phyloP scores from a whole-genome alignment of 1,140 invertebrate species.

The Lamellibrachia luymesi region DNA sequence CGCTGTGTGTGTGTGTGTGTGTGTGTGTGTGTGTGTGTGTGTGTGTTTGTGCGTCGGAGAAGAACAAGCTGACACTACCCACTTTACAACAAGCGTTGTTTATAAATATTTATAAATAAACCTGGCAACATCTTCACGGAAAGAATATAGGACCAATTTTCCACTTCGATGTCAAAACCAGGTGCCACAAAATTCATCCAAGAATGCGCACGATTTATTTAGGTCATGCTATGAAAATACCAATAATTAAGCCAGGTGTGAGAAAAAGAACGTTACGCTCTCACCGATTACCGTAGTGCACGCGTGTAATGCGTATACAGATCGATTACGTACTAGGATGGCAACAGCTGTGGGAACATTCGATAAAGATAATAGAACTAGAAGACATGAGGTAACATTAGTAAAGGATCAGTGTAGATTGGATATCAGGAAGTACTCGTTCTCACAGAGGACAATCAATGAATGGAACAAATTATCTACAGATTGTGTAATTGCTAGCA shows the following conservation, averaged over 20 bases:
- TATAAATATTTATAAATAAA: background rate
- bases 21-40: background rate
- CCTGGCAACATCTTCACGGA: background rate
- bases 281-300: no score
- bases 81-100: background rate
- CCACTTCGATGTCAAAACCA: background rate
- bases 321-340: background rate
- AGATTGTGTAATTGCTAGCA: no score
- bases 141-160: background rate
- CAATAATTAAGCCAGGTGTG: background rate
- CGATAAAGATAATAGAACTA: background rate
- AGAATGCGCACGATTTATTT: background rate
- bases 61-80: background rate
- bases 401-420: no score
- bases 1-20: background rate
- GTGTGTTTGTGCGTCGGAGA: background rate
- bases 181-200: background rate
- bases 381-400: background rate
- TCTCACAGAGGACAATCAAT: no score
- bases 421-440: no score
- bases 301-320: background rate
- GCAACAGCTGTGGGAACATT: background rate
- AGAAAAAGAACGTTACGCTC: background rate
- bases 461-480: no score
- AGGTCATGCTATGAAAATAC: background rate